Evolutionary conservation across 1,140 invertebrate species (phyloP).

Genomic region (Myzus persicae): DNA sequence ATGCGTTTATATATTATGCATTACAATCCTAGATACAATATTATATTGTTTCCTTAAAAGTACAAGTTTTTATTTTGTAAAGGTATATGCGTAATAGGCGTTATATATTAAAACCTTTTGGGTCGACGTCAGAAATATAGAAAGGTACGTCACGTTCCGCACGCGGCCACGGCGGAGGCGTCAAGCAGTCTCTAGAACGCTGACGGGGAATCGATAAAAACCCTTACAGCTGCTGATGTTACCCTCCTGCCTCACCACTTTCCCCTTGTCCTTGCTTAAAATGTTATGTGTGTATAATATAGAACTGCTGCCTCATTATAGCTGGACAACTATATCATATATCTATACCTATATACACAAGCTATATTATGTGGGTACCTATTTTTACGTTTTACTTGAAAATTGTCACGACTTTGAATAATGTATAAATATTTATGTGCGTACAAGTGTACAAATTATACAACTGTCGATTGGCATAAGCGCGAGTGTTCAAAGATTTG

Average conservation of each 20-base stretch:
- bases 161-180: slow-evolving; percentile 14
- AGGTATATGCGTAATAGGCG: not conserved
- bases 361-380: not conserved
- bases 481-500: not conserved
- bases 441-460: not conserved
- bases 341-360: not conserved
- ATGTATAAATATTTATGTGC: not conserved
- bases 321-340: not conserved
- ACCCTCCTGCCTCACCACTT: not conserved
- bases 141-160: not conserved
- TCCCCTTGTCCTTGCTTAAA: not conserved
- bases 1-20: not conserved
- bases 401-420: not conserved
- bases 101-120: not conserved
- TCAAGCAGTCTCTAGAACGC: slow-evolving; percentile 48
- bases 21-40: not conserved
- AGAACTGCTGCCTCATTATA: not conserved
- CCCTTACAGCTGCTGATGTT: slow-evolving; percentile 17
- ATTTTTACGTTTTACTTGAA: not conserved
- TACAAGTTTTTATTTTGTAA: not conserved
- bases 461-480: not conserved
- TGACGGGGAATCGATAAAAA: slow-evolving; percentile 51
- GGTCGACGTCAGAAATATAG: not conserved
- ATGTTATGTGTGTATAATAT: not conserved
- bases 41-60: not conserved